phyloP scores from a whole-genome alignment of 2,797 vertebrate genomes.

The Astyanax mexicanus region DNA sequence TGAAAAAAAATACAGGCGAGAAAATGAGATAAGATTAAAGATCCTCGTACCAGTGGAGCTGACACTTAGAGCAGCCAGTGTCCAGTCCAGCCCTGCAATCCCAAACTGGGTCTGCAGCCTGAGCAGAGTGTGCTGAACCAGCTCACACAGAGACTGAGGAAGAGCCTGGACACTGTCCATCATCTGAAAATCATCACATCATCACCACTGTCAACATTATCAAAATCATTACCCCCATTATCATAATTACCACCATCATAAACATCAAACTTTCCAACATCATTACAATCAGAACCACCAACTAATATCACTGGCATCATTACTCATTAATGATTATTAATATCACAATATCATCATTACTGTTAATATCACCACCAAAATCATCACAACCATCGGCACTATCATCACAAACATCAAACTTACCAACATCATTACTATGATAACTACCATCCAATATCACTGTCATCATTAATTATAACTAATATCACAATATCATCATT shows the following conservation, averaged over 20 bases:
- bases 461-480: too few relatives aligned
- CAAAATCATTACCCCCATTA: not conserved
- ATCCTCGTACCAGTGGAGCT: constrained; percentile 74
- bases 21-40: not conserved
- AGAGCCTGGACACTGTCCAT: constrained; percentile 76
- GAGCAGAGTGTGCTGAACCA: constrained; percentile 79
- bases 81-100: constrained; percentile 69
- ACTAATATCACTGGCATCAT: too few relatives aligned
- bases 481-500: too few relatives aligned
- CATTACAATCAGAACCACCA: not conserved
- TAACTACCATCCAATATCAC: not conserved
- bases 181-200: constrained; percentile 66
- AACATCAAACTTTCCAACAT: not conserved
- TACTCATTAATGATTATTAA: not conserved
- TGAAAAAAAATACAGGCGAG: not conserved
- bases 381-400: not conserved
- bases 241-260: not conserved
- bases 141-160: constrained; percentile 78
- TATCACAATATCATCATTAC: not conserved
- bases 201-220: not conserved
- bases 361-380: not conserved
- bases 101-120: constrained; percentile 80
- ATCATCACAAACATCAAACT: not conserved
- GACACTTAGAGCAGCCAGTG: constrained; percentile 77
- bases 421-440: not conserved